These are phyloP conservation scores for Siniperca obscura DNA, from an alignment of 2,797 vertebrate genomes.

Conservation along the genomic window DNA sequence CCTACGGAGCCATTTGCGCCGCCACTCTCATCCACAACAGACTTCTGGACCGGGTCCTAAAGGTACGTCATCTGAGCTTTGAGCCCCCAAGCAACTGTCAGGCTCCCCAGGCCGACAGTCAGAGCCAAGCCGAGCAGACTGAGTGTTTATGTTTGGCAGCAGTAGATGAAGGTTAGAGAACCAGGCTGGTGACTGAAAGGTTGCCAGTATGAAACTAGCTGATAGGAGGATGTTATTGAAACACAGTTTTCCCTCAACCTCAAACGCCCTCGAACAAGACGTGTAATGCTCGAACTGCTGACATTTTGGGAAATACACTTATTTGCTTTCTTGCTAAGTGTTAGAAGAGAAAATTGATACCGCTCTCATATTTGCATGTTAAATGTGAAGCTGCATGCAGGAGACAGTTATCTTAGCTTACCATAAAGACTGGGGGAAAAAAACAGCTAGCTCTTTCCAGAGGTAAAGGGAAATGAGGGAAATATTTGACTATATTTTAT, in stretches of 20 bases:
- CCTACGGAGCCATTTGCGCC: conserved; percentile 88
- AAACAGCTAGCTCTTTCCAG: neutral
- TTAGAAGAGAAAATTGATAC: neutral
- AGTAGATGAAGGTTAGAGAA: conserved; percentile 15
- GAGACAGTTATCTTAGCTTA: conserved; percentile 8
- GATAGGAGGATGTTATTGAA: neutral
- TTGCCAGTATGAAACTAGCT: neutral
- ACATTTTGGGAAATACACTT: neutral
- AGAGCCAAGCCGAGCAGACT: conserved; percentile 1
- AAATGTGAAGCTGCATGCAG: neutral
- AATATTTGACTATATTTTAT: neutral
- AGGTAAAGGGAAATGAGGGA: neutral
- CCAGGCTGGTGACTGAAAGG: neutral
- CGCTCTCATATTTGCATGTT: neutral
- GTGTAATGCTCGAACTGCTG: no score
- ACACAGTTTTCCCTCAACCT: neutral
- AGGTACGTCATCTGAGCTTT: conserved; percentile 80
- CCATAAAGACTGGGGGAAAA: neutral
- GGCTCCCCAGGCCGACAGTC: neutral
- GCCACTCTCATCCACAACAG: conserved; percentile 88
- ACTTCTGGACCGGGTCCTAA: conserved; percentile 87
- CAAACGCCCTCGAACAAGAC: neutral
- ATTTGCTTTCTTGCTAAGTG: neutral
- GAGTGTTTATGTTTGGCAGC: conserved; percentile 15
- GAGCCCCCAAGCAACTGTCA: neutral